These are phyloP conservation scores for Dufourea novaeangliae DNA, from an alignment of 1,140 invertebrate species.

Conservation along the genomic window DNA sequence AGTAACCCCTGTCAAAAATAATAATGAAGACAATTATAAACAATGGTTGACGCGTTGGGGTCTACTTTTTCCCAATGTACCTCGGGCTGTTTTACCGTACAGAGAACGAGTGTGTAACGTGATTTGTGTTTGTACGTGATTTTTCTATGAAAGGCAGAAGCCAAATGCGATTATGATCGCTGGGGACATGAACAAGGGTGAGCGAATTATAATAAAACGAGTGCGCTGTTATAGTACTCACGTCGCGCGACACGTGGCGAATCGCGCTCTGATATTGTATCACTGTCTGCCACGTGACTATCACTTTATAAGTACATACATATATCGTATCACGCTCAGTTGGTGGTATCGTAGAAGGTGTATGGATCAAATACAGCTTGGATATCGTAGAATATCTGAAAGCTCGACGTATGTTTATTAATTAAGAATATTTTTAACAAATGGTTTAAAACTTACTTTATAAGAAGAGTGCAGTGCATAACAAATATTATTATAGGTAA, in stretches of 20 bases:
- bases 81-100: not conserved
- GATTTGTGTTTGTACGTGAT: constrained; percentile 63
- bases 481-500: too few relatives aligned
- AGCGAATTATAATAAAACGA: constrained; percentile 73
- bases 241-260: constrained; percentile 75
- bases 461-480: too few relatives aligned
- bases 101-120: constrained; percentile 6
- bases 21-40: constrained; percentile 12
- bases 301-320: constrained; percentile 75
- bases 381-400: not conserved
- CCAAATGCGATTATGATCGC: constrained; percentile 78
- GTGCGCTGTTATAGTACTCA: constrained; percentile 65
- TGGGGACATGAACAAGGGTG: constrained; percentile 37
- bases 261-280: constrained; percentile 74
- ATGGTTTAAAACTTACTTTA: too few relatives aligned
- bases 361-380: not conserved
- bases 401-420: not conserved
- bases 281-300: constrained; percentile 75
- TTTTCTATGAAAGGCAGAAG: constrained; percentile 72
- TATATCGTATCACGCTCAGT: constrained; percentile 67
- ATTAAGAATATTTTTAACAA: too few relatives aligned
- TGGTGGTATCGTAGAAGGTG: not conserved
- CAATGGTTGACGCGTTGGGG: not conserved
- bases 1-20: not conserved
- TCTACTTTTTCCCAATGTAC: not conserved